Percentiles rank a stretch among this genome's conserved stretches.
Evolutionary conservation across 2,888 invertebrate genomes (phyloP).

Genomic region (Lagria hirta): DNA sequence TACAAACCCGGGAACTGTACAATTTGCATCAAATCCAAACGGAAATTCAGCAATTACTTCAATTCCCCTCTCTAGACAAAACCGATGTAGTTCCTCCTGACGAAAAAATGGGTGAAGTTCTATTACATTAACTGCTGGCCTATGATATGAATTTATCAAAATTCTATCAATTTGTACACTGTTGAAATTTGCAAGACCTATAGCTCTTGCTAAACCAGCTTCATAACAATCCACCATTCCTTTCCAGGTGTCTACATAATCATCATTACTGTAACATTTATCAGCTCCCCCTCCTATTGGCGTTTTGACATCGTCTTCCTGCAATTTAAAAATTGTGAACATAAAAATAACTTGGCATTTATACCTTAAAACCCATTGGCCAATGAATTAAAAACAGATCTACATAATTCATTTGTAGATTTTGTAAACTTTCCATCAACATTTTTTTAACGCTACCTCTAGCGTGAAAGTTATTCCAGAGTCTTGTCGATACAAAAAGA

Average conservation of each 20-base stretch:
- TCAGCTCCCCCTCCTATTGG: conserved; percentile 55
- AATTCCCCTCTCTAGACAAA: conserved; percentile 66
- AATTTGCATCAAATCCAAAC: conserved; percentile 63
- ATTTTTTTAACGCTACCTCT: conserved; percentile 58
- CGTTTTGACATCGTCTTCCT: conserved; percentile 57
- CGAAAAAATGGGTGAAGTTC: conserved; percentile 68
- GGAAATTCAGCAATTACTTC: conserved; percentile 73
- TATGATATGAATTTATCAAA: conserved; percentile 58
- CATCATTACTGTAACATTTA: conserved; percentile 62
- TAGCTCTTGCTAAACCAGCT: conserved; percentile 64
- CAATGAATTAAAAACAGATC: conserved; percentile 51
- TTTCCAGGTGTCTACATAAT: conserved; percentile 74
- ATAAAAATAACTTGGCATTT: conserved; percentile 8
- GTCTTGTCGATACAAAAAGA: conserved; percentile 61
- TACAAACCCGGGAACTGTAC: conserved; percentile 51
- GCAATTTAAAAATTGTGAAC: conserved; percentile 10
- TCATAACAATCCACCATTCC: conserved; percentile 73
- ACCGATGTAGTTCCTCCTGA: conserved; percentile 68
- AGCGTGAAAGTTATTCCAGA: conserved; percentile 67
- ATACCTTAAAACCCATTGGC: conserved; percentile 51
- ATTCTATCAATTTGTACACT: conserved; percentile 66
- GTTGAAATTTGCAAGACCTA: conserved; percentile 82
- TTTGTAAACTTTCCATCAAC: conserved; percentile 41
- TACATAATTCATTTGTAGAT: conserved; percentile 44
- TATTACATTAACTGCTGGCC: conserved; percentile 65